Evolutionary conservation across 2,888 invertebrate genomes (phyloP), one percentile per base, ranked within the genome.

Genomic region (Magallana nippona): DNA sequence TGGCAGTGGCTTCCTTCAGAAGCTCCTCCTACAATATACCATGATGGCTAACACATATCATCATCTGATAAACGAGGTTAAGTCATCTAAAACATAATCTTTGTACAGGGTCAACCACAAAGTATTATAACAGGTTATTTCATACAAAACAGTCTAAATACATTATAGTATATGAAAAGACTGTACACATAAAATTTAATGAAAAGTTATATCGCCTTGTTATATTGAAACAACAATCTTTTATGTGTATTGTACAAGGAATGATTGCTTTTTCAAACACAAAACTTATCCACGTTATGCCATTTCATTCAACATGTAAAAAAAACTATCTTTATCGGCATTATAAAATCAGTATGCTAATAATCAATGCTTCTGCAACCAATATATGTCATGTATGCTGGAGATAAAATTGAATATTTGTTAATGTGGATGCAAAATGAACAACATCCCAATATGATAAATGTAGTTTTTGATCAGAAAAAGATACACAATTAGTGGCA

Each of bases 1-100:
- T 90, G 60, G 91, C 89, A 79, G 91, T 91, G 0, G 93, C 93
- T 83, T 92, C 89, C 83, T 89, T 88, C 78, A 93, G 90, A 77
- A 93, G 89, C 78, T 89, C 90, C 27, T 92, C 92, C 93, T 93
- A 91, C 82, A 86, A 83, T 60, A 86, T 79, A 86, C 71, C 83
- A 85, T 78, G 83, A 85, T 82, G 71, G 78, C 78, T 27, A 78
- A 79, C 82, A 62, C 78, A 82, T n/a, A 82, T 80, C 82, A 60
- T 11, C 32, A 62, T 82, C 84, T 86, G 85, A 85, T 77, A 82
- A 22, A 77, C 57, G 55, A 57, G 77, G 83, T 86, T 84, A 86
- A 86, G 83, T 83, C 60, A 62, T 81, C 32, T 83, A 60, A 58
- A 82, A 78, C 55, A 27, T 58, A n/a, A 44, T 44, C 78, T 78